phyloP scores from a whole-genome alignment of 2,888 invertebrate genomes.

The Melinopterus prodromus region DNA sequence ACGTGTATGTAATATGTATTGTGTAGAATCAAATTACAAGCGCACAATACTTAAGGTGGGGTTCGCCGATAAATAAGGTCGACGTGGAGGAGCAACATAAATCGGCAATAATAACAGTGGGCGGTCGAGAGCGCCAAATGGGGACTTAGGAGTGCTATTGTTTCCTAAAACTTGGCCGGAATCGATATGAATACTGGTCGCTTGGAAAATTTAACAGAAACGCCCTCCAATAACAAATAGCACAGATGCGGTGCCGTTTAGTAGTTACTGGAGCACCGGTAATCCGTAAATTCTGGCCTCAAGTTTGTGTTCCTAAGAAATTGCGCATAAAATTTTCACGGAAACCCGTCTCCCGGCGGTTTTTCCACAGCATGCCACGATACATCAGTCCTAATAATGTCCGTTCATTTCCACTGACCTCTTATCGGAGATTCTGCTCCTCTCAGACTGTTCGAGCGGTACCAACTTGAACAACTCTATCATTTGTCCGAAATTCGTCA shows the following conservation, averaged over 20 bases:
- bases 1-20: too few species aligned
- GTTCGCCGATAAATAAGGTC: too few species aligned
- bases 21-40: too few species aligned
- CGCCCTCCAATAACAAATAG: not conserved
- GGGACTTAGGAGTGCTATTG: not conserved
- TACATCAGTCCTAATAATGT: constrained; percentile 46
- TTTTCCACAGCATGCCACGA: constrained; percentile 41
- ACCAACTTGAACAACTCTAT: constrained; percentile 43
- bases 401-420: constrained; percentile 47
- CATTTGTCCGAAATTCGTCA: constrained; percentile 47
- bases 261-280: not conserved
- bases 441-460: constrained; percentile 35
- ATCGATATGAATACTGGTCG: not conserved
- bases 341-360: constrained; percentile 30
- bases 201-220: not conserved
- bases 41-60: too few species aligned
- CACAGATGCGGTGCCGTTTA: not conserved
- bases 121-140: not conserved
- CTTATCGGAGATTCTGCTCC: constrained; percentile 42
- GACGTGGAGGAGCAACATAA: not conserved
- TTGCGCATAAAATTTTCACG: constrained; percentile 49
- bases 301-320: constrained; percentile 45
- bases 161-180: not conserved
- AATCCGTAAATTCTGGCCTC: constrained; percentile 19
- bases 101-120: not conserved